These are phyloP conservation scores for Stichodactyla mertensii DNA, from an alignment of 64 coral and sea anemone genomes.

Conservation along the genomic window DNA sequence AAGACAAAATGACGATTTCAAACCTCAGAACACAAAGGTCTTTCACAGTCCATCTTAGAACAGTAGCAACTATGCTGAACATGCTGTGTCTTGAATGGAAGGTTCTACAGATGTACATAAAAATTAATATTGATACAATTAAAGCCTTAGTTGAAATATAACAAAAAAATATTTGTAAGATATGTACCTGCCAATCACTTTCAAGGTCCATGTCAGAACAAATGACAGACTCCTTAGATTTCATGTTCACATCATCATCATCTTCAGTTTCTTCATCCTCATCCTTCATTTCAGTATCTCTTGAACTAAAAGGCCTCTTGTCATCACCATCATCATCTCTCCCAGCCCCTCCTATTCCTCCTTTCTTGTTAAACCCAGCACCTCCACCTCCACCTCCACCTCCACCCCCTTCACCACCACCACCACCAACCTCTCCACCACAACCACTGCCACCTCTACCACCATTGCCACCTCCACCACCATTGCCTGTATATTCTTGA, in stretches of 20 bases:
- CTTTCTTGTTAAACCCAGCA: background rate
- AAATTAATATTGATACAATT: background rate
- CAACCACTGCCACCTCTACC: background rate
- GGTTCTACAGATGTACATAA: background rate
- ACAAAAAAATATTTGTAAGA: too few relatives aligned
- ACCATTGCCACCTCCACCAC: background rate
- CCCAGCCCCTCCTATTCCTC: background rate
- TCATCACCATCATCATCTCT: slow-evolving; percentile 22
- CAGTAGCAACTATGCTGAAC: background rate
- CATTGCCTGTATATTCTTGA: background rate
- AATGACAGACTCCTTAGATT: background rate
- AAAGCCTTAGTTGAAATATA: too few relatives aligned
- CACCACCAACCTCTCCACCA: background rate
- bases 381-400: background rate
- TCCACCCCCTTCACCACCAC: background rate
- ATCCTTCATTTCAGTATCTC: background rate
- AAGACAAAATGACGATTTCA: background rate
- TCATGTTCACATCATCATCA: background rate
- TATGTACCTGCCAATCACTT: background rate
- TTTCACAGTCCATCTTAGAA: background rate
- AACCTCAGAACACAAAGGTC: slow-evolving; percentile 2
- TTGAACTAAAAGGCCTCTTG: slow-evolving; percentile 3
- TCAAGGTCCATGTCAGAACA: slow-evolving; percentile 2
- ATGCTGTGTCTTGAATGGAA: background rate
- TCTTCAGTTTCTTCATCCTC: background rate